A percentile compares a stretch with the other conserved stretches of the same genome.
Evolutionary conservation across 2,888 invertebrate genomes (phyloP).

Genomic region (Litoditis marina): DNA sequence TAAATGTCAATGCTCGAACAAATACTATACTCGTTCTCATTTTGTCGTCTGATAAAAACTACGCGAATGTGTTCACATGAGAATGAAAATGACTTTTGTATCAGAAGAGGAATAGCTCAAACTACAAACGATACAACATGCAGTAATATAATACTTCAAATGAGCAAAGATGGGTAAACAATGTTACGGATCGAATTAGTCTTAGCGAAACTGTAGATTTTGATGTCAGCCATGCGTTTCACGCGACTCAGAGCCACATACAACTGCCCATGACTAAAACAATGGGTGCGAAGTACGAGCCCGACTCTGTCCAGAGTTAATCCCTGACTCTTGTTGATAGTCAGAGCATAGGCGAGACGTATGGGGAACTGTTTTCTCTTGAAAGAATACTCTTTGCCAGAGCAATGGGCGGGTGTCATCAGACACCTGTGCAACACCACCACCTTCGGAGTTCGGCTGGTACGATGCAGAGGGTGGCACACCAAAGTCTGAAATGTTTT

Average conservation of each 20-base stretch:
- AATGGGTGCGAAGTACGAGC: constrained; percentile 18
- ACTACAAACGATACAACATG: too few relatives aligned
- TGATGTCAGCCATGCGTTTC: background rate
- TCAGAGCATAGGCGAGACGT: constrained; percentile 52
- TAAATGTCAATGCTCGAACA: too few relatives aligned
- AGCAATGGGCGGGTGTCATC: constrained; percentile 1
- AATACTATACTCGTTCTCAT: too few relatives aligned
- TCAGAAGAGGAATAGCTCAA: too few relatives aligned
- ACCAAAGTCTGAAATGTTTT: background rate
- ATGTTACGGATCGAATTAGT: too few relatives aligned
- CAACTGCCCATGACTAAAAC: constrained; percentile 55
- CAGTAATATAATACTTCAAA: too few relatives aligned
- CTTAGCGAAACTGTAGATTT: too few relatives aligned
- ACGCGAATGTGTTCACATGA: too few relatives aligned
- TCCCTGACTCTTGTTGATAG: constrained; percentile 60
- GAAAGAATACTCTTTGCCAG: constrained; percentile 7
- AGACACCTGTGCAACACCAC: constrained; percentile 8
- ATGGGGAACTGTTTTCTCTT: constrained; percentile 45
- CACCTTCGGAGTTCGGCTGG: background rate
- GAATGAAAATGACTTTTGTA: too few relatives aligned
- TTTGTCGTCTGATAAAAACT: too few relatives aligned
- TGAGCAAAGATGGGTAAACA: too few relatives aligned
- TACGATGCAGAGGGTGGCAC: background rate
- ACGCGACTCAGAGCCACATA: constrained; percentile 45
- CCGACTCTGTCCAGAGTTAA: constrained; percentile 38